Evolutionary conservation across 2,113 vertebrate genomes (phyloP).

Genomic region (Rhadina sibilatrix): DNA sequence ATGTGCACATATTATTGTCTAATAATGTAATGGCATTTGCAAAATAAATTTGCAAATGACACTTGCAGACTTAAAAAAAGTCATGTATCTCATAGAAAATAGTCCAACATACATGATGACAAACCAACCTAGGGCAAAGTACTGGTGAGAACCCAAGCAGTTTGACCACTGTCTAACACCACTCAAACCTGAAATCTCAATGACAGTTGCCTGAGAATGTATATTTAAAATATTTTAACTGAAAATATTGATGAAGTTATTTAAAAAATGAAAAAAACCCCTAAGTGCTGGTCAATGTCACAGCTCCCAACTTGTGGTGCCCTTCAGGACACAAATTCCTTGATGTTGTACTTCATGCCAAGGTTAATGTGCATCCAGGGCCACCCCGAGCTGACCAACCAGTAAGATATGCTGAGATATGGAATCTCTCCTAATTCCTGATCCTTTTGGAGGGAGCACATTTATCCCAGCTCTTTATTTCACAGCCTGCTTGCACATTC

Average conservation of each 20-base stretch:
- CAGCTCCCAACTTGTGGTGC: fast-evolving
- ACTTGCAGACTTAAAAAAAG: neutral
- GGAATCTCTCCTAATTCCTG: neutral
- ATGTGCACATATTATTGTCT: too few species aligned
- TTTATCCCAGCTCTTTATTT: neutral
- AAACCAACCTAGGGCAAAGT: neutral
- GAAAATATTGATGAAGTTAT: neutral
- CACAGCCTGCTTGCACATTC: neutral
- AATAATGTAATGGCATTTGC: neutral
- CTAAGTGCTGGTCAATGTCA: neutral
- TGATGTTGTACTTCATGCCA: neutral
- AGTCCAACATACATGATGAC: neutral
- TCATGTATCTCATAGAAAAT: neutral
- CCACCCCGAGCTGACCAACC: neutral
- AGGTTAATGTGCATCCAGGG: neutral
- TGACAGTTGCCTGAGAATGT: neutral
- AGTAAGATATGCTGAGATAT: neutral
- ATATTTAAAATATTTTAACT: neutral
- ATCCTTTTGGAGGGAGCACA: neutral
- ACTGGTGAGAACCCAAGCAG: neutral
- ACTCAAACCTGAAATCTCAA: neutral
- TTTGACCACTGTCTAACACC: neutral
- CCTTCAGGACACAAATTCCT: neutral
- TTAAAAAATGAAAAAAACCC: fast-evolving
- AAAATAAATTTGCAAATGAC: neutral